A percentile compares a stretch with the other conserved stretches of the same genome.
Evolutionary conservation across 2,113 vertebrate species (phyloP).

Genomic region (Potamarius usumacintae): DNA sequence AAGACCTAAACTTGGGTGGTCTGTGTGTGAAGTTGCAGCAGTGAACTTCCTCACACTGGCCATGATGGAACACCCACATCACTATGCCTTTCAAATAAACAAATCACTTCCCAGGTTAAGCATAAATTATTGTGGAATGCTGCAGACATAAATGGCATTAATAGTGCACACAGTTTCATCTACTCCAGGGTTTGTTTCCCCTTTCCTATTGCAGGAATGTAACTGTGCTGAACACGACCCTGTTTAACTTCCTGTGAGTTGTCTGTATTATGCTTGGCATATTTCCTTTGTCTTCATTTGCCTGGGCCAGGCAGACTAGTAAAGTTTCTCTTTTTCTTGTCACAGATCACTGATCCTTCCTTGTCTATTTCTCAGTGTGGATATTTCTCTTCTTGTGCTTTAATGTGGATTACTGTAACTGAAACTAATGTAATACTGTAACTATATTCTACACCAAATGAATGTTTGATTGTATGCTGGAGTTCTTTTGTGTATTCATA

Average conservation of each 20-base stretch:
- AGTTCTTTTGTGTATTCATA: background rate
- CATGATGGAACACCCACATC: constrained; percentile 16
- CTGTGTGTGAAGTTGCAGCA: constrained; percentile 10
- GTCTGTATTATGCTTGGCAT: constrained; percentile 24
- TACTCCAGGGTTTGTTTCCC: background rate
- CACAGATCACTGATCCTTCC: background rate
- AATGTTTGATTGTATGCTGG: constrained; percentile 8
- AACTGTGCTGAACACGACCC: background rate
- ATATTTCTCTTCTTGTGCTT: background rate
- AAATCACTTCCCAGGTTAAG: constrained; percentile 10
- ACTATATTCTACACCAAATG: constrained; percentile 21
- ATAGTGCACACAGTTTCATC: background rate
- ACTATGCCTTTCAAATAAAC: constrained; percentile 6
- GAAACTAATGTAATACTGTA: background rate
- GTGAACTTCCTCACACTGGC: constrained; percentile 13
- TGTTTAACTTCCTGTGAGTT: background rate
- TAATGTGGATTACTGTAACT: background rate
- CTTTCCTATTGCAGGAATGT: background rate
- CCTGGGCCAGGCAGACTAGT: constrained; percentile 6
- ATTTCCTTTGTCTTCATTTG: constrained; percentile 25
- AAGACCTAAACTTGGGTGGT: constrained; percentile 10
- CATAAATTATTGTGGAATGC: constrained; percentile 5
- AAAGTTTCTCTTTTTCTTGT: background rate
- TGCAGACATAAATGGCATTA: constrained; percentile 5
- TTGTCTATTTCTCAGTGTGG: background rate